Conservation (phyloP, 2,888 invertebrate species). For the Microdon myrmicae region DNA sequence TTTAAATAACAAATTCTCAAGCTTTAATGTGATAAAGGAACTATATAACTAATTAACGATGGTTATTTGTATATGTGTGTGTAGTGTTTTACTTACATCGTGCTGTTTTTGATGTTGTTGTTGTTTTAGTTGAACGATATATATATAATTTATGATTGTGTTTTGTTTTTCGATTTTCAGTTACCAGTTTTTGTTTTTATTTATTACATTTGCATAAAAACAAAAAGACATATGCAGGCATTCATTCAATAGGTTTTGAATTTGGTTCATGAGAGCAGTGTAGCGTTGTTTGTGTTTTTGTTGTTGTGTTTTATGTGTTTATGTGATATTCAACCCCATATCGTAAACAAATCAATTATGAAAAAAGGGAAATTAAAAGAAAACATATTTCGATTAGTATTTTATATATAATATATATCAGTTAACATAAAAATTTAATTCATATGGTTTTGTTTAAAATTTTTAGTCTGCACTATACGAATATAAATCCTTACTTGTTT, state of each 20-base stretch:
- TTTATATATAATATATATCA: conserved; percentile 32
- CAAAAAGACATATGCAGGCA: conserved; percentile 41
- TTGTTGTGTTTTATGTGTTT: conserved; percentile 58
- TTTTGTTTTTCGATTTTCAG: conserved; percentile 16
- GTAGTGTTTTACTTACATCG: conserved; percentile 66
- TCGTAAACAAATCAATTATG: conserved; percentile 65
- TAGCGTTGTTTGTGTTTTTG: conserved; percentile 53
- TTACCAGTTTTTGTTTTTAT: conserved; percentile 19
- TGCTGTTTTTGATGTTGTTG: conserved; percentile 62
- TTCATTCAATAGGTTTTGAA: conserved; percentile 12
- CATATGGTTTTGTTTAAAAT: conserved; percentile 11
- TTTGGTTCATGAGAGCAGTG: conserved; percentile 35
- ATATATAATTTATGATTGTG: conserved; percentile 27
- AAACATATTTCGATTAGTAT: conserved; percentile 63
- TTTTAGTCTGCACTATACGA: conserved; percentile 14
- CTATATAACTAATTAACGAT: conserved; percentile 40
- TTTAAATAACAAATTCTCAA: no score
- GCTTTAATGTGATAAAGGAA: no score
- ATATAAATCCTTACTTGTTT: conserved; percentile 15
- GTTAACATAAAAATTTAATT: conserved; percentile 16
- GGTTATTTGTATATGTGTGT: conserved; percentile 54
- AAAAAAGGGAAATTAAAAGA: conserved; percentile 64
- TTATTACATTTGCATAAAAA: conserved; percentile 40
- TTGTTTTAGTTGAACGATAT: conserved; percentile 61
- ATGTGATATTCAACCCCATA: conserved; percentile 49